phyloP scores from a whole-genome alignment of 2,888 invertebrate species.

The Choreutis nemorana region DNA sequence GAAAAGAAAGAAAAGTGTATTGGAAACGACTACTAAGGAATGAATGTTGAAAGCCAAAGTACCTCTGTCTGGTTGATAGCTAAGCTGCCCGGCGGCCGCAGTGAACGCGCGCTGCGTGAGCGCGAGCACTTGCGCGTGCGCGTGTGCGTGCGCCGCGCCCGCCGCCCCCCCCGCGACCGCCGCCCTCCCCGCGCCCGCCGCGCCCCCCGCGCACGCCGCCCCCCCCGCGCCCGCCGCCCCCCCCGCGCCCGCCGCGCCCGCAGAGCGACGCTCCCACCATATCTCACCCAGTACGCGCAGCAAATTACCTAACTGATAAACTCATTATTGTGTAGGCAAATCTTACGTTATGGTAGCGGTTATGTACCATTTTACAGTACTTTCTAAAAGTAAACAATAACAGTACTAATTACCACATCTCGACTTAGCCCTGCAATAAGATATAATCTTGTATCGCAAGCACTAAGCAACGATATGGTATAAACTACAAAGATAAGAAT shows the following conservation, averaged over 20 bases:
- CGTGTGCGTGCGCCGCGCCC: slow-evolving; percentile 16
- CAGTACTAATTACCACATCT: no score
- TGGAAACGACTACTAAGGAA: not conserved
- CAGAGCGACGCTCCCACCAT: slow-evolving; percentile 33
- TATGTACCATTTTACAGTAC: no score
- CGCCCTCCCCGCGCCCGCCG: slow-evolving; percentile 6
- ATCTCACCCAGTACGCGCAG: slow-evolving; percentile 31
- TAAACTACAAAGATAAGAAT: no score
- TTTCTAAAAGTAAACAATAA: no score
- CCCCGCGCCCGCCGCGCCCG: slow-evolving; percentile 1
- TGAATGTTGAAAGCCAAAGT: no score
- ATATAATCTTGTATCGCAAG: no score
- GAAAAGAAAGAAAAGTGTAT: no score
- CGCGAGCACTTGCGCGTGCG: no score
- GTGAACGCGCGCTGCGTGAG: slow-evolving; percentile 27
- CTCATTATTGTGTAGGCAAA: no score
- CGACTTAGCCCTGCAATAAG: no score
- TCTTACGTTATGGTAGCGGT: no score
- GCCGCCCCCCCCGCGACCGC: slow-evolving; percentile 20
- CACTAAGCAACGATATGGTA: no score
- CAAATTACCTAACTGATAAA: slow-evolving; percentile 36
- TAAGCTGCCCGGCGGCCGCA: slow-evolving; percentile 19
- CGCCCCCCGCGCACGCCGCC: slow-evolving; percentile 9
- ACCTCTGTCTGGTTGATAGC: slow-evolving; percentile 38
- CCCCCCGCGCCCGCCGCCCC: slow-evolving; percentile 6